Evolutionary conservation across 2,113 vertebrate species (phyloP), one percentile per base, ranked within the genome.

Genomic region (Hippotragus niger): DNA sequence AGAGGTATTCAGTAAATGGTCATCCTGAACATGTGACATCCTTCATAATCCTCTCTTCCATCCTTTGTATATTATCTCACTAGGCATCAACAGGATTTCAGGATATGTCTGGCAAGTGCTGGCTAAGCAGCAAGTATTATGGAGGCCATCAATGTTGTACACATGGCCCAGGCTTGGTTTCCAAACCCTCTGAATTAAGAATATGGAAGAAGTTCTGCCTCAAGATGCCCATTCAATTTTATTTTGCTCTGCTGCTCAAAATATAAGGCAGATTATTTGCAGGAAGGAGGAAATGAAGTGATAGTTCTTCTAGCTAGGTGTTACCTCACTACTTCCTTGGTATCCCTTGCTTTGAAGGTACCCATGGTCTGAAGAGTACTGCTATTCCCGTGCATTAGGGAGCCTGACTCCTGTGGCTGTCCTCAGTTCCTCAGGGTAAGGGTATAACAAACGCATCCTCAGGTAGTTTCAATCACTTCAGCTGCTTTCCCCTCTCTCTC

Each of bases 151-250:
- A 95, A 47, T 83, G 90, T 91, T 92, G 85, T 60, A 15, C 16
- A 50, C 67, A 58, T 7, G 88, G 88, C 82, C 5, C 87, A 96
- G 93, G 86, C 95, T 97, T 97, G 92, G 84, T 94, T 98, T 85
- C 33, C 47, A 95, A 95, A 88, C 0, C 3, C 91, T 94, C 94
- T 93, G 81, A 87, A 45, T 50, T 5, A 21, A 62, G 31, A 92
- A n/a, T 6, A 6, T 40, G 33, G 10, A 84, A n/a, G 76, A 17
- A 16, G 7, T 52, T 90, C 60, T 87, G 40, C 7, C 10, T 91
- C 40, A n/a, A 94, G 55, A 67, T 67, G 58, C n/a, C 27, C 13
- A 25, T 71, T 57, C 50, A 19, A 16, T n/a, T 96, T 52, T 62
- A 8, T 7, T 95, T 36, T 62, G 23, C 58, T 88, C 33, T 94